Conservation (phyloP, 1,140 invertebrate genomes). For the Drosophila burlai region DNA sequence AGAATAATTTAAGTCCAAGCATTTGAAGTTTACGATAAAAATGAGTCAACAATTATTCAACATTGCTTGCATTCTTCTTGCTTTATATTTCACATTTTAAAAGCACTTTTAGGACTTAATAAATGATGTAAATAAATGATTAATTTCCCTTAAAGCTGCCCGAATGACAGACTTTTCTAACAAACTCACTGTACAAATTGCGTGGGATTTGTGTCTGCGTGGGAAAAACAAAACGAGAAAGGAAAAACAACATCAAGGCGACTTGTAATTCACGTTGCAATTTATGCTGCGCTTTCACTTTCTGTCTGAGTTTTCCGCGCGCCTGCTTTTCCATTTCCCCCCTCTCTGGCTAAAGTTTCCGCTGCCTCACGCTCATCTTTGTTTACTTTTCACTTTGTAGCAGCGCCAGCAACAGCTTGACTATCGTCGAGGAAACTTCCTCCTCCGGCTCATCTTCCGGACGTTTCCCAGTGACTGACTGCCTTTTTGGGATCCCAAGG, state of each 20-base stretch:
- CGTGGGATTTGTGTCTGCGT: conserved; percentile 13
- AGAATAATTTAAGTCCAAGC: background rate
- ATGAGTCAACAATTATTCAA: background rate
- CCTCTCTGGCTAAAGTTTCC: conserved; percentile 47
- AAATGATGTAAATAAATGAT: conserved; percentile 9
- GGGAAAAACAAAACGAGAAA: background rate
- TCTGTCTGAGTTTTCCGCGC: conserved; percentile 24
- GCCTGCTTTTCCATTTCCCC: conserved; percentile 13
- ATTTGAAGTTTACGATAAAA: background rate
- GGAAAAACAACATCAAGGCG: conserved; percentile 28
- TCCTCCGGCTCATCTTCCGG: background rate
- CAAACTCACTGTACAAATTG: conserved; percentile 28
- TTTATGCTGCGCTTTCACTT: conserved; percentile 73
- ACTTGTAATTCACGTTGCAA: conserved; percentile 78
- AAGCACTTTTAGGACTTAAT: conserved; percentile 7
- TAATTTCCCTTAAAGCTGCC: background rate
- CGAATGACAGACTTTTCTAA: background rate
- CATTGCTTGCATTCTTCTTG: background rate
- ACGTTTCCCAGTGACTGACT: conserved; percentile 34
- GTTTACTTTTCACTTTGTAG: conserved; percentile 69
- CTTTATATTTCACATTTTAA: background rate
- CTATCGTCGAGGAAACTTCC: conserved; percentile 21
- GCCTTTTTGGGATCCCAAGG: conserved; percentile 55
- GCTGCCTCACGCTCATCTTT: conserved; percentile 40
- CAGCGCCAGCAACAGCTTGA: conserved; percentile 28